These are phyloP conservation scores for Lipophrys pholis DNA, from an alignment of 2,113 vertebrate species.

Conservation along the genomic window DNA sequence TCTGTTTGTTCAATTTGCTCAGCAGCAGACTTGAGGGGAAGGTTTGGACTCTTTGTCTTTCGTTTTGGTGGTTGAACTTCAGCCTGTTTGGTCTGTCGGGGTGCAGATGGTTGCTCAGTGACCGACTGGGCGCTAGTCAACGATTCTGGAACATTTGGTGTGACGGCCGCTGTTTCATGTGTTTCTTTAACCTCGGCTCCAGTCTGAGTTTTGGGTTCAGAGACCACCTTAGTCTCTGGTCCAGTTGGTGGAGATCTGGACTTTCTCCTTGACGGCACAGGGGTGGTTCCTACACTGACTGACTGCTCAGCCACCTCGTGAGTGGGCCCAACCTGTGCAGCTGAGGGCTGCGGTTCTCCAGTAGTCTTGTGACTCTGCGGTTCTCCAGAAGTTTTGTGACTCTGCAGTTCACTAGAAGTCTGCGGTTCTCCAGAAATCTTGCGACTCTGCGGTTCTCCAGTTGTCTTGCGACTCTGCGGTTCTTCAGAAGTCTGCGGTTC, in stretches of 20 bases:
- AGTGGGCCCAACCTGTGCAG: not conserved
- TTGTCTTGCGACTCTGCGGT: not conserved
- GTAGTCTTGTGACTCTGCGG: not conserved
- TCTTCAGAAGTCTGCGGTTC: conserved; percentile 1
- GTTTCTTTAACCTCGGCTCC: conserved; percentile 1
- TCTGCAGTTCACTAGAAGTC: too few relatives aligned
- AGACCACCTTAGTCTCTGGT: conserved; percentile 2
- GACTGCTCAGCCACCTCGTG: conserved; percentile 10
- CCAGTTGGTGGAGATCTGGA: conserved; percentile 8
- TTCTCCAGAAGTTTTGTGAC: not conserved
- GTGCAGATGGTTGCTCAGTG: not conserved
- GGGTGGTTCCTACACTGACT: conserved; percentile 13
- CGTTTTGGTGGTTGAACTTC: conserved; percentile 26
- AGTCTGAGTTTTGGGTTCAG: too few relatives aligned
- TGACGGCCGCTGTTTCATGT: not conserved
- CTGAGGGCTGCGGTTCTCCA: conserved; percentile 4
- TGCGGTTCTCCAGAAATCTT: conserved; percentile 10
- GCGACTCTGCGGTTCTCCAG: not conserved
- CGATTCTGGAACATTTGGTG: not conserved
- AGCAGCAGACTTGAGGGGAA: not conserved
- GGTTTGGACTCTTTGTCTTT: conserved; percentile 27
- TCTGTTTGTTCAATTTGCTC: not conserved
- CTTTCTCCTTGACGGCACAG: conserved; percentile 36
- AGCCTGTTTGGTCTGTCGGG: not conserved
- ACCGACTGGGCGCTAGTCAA: not conserved